Evolutionary conservation across 2,113 vertebrate species (phyloP).

Genomic region (Bucco capensis): DNA sequence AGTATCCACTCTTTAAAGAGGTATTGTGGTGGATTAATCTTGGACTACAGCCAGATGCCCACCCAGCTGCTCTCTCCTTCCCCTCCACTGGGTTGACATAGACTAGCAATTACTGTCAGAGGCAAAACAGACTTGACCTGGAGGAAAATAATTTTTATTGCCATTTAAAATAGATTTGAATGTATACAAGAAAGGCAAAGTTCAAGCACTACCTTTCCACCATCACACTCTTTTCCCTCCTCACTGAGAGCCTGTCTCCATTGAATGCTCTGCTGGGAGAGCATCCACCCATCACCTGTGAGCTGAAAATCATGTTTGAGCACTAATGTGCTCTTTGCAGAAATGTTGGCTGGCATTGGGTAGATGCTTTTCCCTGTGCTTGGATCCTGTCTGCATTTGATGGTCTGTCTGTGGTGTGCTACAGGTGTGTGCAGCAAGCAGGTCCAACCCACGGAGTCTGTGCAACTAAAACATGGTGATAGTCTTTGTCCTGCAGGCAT

Average conservation of each 20-base stretch:
- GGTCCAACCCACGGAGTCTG: neutral
- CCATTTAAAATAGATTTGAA: neutral
- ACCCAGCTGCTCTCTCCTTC: neutral
- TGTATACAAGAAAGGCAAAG: neutral
- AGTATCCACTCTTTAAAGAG: neutral
- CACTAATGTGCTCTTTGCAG: neutral
- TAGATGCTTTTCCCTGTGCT: neutral
- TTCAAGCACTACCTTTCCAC: neutral
- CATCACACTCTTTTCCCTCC: neutral
- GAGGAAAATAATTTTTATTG: neutral
- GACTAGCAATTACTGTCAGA: neutral
- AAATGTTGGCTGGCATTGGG: neutral
- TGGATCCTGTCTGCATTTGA: neutral
- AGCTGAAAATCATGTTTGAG: neutral
- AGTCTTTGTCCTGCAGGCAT: neutral
- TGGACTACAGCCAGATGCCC: neutral
- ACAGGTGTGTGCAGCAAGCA: neutral
- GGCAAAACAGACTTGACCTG: neutral
- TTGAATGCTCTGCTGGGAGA: neutral
- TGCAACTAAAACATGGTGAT: neutral
- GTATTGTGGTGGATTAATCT: neutral
- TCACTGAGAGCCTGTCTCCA: neutral
- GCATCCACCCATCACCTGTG: neutral
- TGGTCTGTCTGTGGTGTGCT: neutral
- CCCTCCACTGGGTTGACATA: neutral